Evolutionary conservation across 2,797 vertebrate genomes (phyloP).

Genomic region (Heliangelus exortis): DNA sequence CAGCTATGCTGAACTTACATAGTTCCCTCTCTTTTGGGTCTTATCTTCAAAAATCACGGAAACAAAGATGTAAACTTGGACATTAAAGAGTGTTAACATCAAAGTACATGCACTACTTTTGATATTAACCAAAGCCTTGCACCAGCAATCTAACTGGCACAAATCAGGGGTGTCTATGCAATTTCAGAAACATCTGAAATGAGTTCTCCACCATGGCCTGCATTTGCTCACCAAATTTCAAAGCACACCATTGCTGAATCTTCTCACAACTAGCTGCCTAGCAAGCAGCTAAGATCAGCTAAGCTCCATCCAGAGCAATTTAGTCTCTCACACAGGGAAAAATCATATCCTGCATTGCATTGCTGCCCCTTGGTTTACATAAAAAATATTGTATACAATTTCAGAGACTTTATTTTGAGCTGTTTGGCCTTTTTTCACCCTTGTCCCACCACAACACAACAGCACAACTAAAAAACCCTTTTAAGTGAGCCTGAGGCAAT

Average conservation of each 20-base stretch:
- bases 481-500: background rate
- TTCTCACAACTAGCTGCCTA: conserved; percentile 15
- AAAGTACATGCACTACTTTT: conserved; percentile 49
- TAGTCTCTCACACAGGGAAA: background rate
- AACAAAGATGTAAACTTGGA: conserved; percentile 68
- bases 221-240: conserved; percentile 14
- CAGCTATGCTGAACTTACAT: conserved; percentile 4
- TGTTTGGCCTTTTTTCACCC: background rate
- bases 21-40: conserved; percentile 26
- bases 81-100: conserved; percentile 64
- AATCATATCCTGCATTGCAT: background rate
- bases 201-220: background rate
- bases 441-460: background rate
- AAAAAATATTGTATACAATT: background rate
- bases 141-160: conserved; percentile 36
- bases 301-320: background rate
- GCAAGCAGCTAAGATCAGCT: background rate
- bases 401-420: background rate
- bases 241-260: background rate
- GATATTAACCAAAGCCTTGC: conserved; percentile 61
- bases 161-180: conserved; percentile 36
- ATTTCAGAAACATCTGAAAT: conserved; percentile 42
- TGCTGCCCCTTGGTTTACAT: background rate
- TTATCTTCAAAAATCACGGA: conserved; percentile 63
- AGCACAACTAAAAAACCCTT: background rate